Evolutionary conservation across 2,888 invertebrate species (phyloP).

Genomic region (Dastarcus helophoroides): DNA sequence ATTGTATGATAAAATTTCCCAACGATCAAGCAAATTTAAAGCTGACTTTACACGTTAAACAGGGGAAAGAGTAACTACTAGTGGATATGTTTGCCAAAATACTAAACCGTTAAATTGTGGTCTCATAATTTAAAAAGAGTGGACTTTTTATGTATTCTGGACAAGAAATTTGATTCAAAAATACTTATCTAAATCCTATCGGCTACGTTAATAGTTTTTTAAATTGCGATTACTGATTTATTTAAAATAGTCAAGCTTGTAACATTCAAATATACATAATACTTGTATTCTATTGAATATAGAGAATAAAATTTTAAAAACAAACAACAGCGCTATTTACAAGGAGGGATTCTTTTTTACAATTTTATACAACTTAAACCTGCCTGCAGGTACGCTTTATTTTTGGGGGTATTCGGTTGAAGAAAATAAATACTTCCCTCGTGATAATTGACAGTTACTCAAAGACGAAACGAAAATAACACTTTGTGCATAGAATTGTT

Average conservation of each 20-base stretch:
- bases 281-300: neutral
- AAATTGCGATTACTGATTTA: too few relatives aligned
- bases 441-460: conserved; percentile 24
- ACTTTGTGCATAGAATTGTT: conserved; percentile 25
- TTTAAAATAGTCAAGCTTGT: conserved; percentile 7
- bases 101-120: too few relatives aligned
- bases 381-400: conserved; percentile 29
- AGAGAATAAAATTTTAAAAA: conserved; percentile 1
- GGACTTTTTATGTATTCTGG: conserved; percentile 10
- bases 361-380: conserved; percentile 19
- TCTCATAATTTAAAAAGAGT: too few relatives aligned
- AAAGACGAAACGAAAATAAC: conserved; percentile 13
- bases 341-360: conserved; percentile 28
- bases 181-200: conserved; percentile 20
- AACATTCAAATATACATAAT: neutral
- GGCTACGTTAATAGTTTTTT: conserved; percentile 22
- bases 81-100: too few relatives aligned
- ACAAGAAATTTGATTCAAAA: conserved; percentile 20
- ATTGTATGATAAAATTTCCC: too few relatives aligned
- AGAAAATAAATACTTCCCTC: conserved; percentile 17
- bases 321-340: conserved; percentile 29
- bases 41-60: too few relatives aligned
- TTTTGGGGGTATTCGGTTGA: conserved; percentile 9
- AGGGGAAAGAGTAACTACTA: too few relatives aligned
- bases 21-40: too few relatives aligned